Base-by-base conservation (phyloP, 2,888 invertebrate genomes). In the Odontocolon sp. region DNA sequence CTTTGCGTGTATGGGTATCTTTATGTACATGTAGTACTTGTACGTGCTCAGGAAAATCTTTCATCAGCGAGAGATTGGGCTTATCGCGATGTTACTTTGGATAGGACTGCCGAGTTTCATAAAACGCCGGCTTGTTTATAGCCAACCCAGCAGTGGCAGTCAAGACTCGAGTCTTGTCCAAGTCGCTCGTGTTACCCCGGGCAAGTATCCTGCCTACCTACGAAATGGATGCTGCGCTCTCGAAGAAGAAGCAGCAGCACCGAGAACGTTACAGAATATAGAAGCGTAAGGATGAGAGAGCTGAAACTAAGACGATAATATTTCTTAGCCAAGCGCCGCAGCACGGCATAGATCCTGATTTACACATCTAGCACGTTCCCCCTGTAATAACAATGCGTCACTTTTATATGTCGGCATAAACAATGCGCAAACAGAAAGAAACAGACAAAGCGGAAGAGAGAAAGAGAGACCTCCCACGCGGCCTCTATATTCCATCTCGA, bases 381-480 rank as follows among this genome's bases (percentile, higher is more conserved):
- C 81, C 73, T 80, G 85, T 83, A 87, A 87, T 87, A 85, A 86
- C 86, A 85, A 86, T 87, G 83, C 85, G 84, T 87, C 86, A 87
- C 85, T 85, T 85, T 86, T 87, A 87, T 85, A 85, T 79, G 82
- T 84, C 81, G 79, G 83, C 84, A 87, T 86, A 86, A 87, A 85
- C 87, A 86, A 87, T 84, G 83, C 82, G 54, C 23, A 42, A 18
- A 45, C 66, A 47, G 23, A n/a, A n/a, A 57, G 68, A 40, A 23
- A 36, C 8, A 9, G 61, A 61, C 21, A 61, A 5, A 50, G 31
- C 40, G 52, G 47, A 47, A 54, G 11, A n/a, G 57, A 42, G 64
- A 66, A 52, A 54, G 57, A 70, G 64, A 68, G 72, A 80, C 80
- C 80, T 75, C 81, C 80, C 81, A 80, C 70, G 66, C 50, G 40